Evolutionary conservation across 2,113 vertebrate genomes (phyloP).

Genomic region (Rhineura floridana): DNA sequence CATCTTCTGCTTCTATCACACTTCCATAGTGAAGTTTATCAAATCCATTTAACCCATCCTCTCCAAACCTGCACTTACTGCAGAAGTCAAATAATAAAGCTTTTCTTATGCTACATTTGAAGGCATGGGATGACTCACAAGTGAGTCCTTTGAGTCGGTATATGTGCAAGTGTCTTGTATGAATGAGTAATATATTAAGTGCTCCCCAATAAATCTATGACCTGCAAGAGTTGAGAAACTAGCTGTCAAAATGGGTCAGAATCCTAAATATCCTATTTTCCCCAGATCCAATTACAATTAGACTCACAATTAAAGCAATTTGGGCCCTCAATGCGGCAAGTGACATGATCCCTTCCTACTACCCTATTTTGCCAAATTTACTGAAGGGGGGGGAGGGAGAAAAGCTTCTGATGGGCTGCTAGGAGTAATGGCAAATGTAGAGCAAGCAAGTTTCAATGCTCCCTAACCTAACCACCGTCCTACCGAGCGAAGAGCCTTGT

Average conservation of each 20-base stretch:
- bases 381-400: background rate
- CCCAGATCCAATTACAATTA: background rate
- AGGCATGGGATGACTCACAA: background rate
- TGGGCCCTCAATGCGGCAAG: background rate
- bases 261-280: background rate
- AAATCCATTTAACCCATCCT: conserved; percentile 39
- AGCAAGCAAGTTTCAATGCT: background rate
- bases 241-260: background rate
- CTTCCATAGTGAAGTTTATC: conserved; percentile 31
- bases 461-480: too few species aligned
- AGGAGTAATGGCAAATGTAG: too few species aligned
- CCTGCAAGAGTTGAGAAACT: background rate
- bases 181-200: background rate
- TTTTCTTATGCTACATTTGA: background rate
- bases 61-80: conserved; percentile 12
- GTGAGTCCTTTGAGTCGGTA: background rate
- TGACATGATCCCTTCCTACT: background rate
- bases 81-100: conserved; percentile 9
- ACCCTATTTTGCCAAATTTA: background rate
- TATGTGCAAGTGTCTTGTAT: background rate
- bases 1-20: conserved; percentile 56
- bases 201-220: background rate
- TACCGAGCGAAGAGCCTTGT: too few species aligned
- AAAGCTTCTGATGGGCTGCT: background rate
- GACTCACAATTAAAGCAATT: background rate